Evolutionary conservation across 2,888 invertebrate species (phyloP).

Genomic region (Parnassius orleans): DNA sequence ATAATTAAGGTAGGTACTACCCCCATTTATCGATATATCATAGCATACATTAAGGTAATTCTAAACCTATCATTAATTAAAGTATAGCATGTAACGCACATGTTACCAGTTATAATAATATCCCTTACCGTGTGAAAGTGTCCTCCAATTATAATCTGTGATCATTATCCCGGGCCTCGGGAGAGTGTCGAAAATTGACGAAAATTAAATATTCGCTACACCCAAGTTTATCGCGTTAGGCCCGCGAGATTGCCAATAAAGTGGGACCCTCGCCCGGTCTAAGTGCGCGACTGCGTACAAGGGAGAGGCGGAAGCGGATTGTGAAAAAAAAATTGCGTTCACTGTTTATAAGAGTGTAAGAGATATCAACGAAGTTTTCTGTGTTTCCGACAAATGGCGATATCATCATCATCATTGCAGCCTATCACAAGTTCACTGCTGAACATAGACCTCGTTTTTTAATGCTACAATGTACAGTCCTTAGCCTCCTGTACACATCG

Average conservation of each 20-base stretch:
- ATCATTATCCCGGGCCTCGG: slow-evolving; percentile 26
- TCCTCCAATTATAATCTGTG: slow-evolving; percentile 28
- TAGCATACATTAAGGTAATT: slow-evolving; percentile 11
- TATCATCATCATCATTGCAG: no score
- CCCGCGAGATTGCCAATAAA: slow-evolving; percentile 74
- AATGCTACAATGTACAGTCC: no score
- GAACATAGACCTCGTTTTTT: no score
- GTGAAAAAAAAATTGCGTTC: not conserved
- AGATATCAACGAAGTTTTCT: no score
- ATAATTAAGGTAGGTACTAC: not conserved
- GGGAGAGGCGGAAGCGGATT: slow-evolving; percentile 10
- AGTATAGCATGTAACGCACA: slow-evolving; percentile 6
- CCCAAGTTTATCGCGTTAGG: slow-evolving; percentile 75
- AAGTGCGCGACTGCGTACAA: slow-evolving; percentile 25
- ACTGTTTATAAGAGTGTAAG: no score
- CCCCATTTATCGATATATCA: slow-evolving; percentile 10
- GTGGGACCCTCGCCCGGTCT: slow-evolving; percentile 36
- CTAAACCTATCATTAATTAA: slow-evolving; percentile 16
- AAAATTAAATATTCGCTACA: slow-evolving; percentile 70
- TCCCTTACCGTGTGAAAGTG: slow-evolving; percentile 33
- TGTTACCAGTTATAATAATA: slow-evolving; percentile 10
- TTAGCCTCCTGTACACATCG: no score
- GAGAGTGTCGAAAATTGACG: slow-evolving; percentile 37
- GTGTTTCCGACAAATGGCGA: no score
- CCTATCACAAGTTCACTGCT: no score